Conservation (phyloP, 2,888 invertebrate species). For the Ophion slaviceki region DNA sequence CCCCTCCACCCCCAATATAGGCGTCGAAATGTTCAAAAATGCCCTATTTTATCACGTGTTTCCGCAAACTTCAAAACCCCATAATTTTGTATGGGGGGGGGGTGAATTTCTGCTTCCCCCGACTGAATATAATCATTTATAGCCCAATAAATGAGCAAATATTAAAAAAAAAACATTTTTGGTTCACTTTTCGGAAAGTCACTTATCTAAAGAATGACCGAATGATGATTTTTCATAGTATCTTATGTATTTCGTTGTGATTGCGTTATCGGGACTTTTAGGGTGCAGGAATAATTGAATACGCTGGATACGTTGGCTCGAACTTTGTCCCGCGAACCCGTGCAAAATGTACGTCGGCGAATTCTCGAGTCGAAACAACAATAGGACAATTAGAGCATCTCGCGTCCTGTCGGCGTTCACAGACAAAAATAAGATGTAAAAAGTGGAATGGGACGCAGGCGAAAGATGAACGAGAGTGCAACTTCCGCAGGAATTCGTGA, state of each 20-base stretch:
- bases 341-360: conserved; percentile 25
- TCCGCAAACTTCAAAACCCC: no score
- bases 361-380: conserved; percentile 40
- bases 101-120: no score
- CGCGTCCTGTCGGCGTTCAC: conserved; percentile 1
- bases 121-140: no score
- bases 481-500: conserved; percentile 47
- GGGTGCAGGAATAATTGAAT: conserved; percentile 31
- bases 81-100: no score
- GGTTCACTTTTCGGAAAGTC: no score
- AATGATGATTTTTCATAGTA: conserved; percentile 1
- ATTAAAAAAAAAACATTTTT: no score
- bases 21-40: no score
- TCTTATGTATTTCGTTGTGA: not conserved
- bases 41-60: no score
- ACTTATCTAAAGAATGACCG: no score
- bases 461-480: conserved; percentile 29
- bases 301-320: no score
- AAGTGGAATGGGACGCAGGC: conserved; percentile 16
- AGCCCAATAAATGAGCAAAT: no score
- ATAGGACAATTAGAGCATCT: conserved; percentile 63
- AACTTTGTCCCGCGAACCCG: not conserved
- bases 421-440: conserved; percentile 28
- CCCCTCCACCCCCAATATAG: no score
- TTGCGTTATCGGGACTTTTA: conserved; percentile 23